Evolutionary conservation across 2,797 vertebrate species (phyloP).

Genomic region (Coracias cyanogaster): DNA sequence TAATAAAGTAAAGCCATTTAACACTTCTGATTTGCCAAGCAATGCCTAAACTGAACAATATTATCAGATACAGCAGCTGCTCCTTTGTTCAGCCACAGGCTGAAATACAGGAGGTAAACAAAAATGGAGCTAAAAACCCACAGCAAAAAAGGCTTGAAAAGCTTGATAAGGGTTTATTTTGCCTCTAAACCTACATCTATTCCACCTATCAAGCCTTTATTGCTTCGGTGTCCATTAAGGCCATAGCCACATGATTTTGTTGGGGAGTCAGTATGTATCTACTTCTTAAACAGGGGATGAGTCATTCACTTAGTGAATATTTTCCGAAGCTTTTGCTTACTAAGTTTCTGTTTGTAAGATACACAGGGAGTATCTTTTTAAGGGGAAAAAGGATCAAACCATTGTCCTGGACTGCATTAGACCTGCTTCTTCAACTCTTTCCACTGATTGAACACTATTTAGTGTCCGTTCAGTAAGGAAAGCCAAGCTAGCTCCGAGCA

Average conservation of each 20-base stretch:
- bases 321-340: neutral
- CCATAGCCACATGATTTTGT: neutral
- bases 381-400: neutral
- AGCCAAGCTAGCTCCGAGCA: neutral
- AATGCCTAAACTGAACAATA: neutral
- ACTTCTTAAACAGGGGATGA: neutral
- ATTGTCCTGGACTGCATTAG: neutral
- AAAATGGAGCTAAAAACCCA: neutral
- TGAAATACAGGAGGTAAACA: constrained; percentile 25
- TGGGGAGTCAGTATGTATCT: neutral
- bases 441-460: neutral
- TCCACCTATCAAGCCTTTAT: neutral
- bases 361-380: too few species aligned
- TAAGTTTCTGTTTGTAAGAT: neutral
- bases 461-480: neutral
- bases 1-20: neutral
- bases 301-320: neutral
- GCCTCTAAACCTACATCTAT: neutral
- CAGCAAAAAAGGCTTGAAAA: neutral
- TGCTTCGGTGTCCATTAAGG: neutral
- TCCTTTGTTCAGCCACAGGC: constrained; percentile 21
- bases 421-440: neutral
- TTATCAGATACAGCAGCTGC: constrained; percentile 37
- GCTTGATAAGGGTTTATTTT: neutral
- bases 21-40: neutral